Evolutionary conservation across 37 sponge, comb jelly and placozoan genomes (phyloP).

Genomic region (Hexactinellida sp.): DNA sequence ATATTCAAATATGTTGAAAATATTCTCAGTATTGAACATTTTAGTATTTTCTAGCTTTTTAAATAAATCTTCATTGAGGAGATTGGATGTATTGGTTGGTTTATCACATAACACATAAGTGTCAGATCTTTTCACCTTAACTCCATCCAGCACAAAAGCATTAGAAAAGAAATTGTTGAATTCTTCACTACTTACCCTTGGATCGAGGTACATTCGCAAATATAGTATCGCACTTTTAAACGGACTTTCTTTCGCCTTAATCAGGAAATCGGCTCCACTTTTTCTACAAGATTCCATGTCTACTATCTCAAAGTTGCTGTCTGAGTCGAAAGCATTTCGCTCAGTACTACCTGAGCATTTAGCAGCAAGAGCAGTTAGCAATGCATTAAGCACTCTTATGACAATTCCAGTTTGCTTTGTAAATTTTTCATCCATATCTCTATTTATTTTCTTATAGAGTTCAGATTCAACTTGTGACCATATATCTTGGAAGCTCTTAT

Average conservation of each 20-base stretch:
- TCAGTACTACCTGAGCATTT: neutral
- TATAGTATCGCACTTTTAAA: neutral
- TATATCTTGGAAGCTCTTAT: neutral
- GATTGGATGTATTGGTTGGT: neutral
- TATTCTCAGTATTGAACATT: neutral
- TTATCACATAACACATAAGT: neutral
- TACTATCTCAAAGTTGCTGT: neutral
- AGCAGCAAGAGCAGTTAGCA: neutral
- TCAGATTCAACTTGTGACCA: neutral
- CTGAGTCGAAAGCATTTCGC: neutral
- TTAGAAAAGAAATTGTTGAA: neutral
- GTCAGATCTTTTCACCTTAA: neutral
- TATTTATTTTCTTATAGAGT: neutral
- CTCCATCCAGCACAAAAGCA: neutral
- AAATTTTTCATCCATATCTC: neutral
- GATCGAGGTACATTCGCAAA: neutral
- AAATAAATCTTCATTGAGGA: neutral
- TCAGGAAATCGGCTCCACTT: neutral
- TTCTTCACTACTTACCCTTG: neutral
- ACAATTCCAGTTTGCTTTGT: neutral
- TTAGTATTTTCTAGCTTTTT: neutral
- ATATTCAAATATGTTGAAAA: neutral
- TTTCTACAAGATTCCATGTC: neutral
- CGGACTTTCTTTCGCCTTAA: neutral
- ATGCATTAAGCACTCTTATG: neutral